These are phyloP conservation scores for Xestia ashworthii DNA, from an alignment of 2,888 invertebrate genomes.

Conservation along the genomic window DNA sequence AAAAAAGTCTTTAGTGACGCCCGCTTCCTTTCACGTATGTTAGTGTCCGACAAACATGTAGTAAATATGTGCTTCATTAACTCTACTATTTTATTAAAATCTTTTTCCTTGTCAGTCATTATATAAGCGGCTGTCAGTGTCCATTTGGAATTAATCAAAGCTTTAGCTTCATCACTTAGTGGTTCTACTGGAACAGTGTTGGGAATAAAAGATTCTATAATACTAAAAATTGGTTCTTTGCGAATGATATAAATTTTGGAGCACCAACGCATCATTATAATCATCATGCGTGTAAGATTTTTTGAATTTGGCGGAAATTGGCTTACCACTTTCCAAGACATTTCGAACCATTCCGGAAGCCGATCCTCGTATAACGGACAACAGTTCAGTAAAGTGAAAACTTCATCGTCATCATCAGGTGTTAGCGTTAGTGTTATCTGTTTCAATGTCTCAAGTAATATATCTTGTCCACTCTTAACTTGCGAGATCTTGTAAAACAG, in stretches of 20 bases:
- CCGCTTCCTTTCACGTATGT: conserved; percentile 45
- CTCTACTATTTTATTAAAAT: conserved; percentile 53
- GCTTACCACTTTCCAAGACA: conserved; percentile 72
- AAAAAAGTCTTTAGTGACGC: conserved; percentile 53
- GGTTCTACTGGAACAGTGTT: conserved; percentile 46
- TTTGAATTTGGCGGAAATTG: conserved; percentile 68
- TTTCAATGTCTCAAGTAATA: conserved; percentile 73
- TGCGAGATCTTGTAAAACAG: conserved; percentile 69
- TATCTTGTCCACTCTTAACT: conserved; percentile 55
- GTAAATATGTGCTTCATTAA: conserved; percentile 61
- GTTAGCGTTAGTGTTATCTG: conserved; percentile 70
- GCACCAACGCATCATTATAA: conserved; percentile 54
- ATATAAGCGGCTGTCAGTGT: conserved; percentile 65
- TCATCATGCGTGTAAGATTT: conserved; percentile 64
- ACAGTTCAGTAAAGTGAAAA: conserved; percentile 67
- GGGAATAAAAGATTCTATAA: conserved; percentile 71
- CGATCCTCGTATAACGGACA: conserved; percentile 57
- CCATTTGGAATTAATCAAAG: conserved; percentile 70
- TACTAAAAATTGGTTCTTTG: conserved; percentile 63
- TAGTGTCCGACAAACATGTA: conserved; percentile 43
- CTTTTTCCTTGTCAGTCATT: conserved; percentile 47
- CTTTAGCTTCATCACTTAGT: conserved; percentile 27
- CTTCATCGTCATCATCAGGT: conserved; percentile 74
- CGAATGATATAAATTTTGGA: conserved; percentile 67
- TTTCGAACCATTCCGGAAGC: conserved; percentile 66